A percentile compares a stretch with the other conserved stretches of the same genome.
phyloP scores from a whole-genome alignment of 2,888 invertebrate species.

The Isoperla grammatica region DNA sequence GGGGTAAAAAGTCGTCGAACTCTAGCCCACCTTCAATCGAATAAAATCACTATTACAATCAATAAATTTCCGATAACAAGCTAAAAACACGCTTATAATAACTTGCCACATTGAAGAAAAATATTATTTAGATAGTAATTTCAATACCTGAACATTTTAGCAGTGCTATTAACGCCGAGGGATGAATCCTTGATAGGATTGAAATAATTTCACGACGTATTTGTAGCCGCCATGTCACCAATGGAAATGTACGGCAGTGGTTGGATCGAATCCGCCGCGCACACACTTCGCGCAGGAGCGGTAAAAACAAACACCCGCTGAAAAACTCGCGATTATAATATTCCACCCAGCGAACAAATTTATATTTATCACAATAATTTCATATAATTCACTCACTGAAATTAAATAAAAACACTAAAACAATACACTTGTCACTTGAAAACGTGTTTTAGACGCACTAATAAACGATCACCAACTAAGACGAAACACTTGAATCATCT shows the following conservation, averaged over 20 bases:
- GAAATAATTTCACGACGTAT: slow-evolving; percentile 27
- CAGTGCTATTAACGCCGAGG: slow-evolving; percentile 25
- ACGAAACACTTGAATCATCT: too few species aligned
- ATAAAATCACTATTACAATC: slow-evolving; percentile 26
- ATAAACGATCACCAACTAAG: too few species aligned
- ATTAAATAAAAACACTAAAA: too few species aligned
- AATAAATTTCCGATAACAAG: slow-evolving; percentile 22
- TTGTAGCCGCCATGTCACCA: slow-evolving; percentile 31
- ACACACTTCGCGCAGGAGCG: neutral
- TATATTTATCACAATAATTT: too few species aligned
- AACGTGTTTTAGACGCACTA: too few species aligned
- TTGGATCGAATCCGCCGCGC: neutral
- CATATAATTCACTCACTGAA: too few species aligned
- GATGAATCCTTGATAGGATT: slow-evolving; percentile 28
- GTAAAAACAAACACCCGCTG: neutral
- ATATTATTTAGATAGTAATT: neutral
- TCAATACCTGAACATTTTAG: slow-evolving; percentile 28
- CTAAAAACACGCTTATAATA: neutral
- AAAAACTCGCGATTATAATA: too few species aligned
- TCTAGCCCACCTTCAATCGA: slow-evolving; percentile 29
- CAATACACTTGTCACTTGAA: too few species aligned
- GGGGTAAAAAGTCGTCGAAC: slow-evolving; percentile 31
- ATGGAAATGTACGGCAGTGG: slow-evolving; percentile 7
- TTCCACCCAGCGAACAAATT: too few species aligned
- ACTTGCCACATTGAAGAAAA: neutral